These are phyloP conservation scores for Hypercompe scribonia DNA, from an alignment of 2,888 invertebrate genomes.

Conservation along the genomic window DNA sequence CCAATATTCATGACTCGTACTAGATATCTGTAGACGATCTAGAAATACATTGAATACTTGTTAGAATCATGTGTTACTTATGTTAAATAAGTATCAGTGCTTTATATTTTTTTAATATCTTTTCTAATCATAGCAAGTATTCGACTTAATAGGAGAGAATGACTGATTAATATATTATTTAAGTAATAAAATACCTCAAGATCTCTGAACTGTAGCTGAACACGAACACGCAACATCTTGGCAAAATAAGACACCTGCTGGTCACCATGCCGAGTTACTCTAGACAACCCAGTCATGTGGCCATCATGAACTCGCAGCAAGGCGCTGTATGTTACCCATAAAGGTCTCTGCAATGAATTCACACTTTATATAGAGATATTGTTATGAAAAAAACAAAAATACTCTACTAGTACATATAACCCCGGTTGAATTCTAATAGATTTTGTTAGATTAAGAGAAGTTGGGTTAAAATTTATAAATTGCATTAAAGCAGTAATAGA, in stretches of 20 bases:
- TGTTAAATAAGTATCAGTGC: too few relatives aligned
- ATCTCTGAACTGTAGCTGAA: slow-evolving; percentile 72
- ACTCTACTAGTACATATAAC: not conserved
- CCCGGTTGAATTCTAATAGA: not conserved
- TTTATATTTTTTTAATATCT: too few relatives aligned
- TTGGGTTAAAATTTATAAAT: not conserved
- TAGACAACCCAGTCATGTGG: slow-evolving; percentile 77
- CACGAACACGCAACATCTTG: slow-evolving; percentile 78
- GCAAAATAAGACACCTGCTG: slow-evolving; percentile 79
- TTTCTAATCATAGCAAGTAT: not conserved
- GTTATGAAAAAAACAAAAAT: not conserved
- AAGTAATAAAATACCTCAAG: slow-evolving; percentile 62
- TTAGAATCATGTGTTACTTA: not conserved
- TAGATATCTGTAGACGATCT: slow-evolving; percentile 83
- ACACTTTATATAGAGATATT: not conserved
- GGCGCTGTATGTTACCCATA: slow-evolving; percentile 83
- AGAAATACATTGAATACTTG: slow-evolving; percentile 10
- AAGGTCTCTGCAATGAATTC: slow-evolving; percentile 66
- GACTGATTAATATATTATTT: not conserved
- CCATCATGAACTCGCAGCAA: slow-evolving; percentile 81
- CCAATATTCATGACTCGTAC: slow-evolving; percentile 84
- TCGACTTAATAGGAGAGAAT: not conserved
- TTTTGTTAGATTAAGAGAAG: not conserved
- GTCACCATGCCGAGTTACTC: slow-evolving; percentile 79
- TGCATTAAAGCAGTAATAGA: too few relatives aligned